These are phyloP conservation scores for Erebia palarica DNA, from an alignment of 2,888 invertebrate genomes.

Conservation along the genomic window DNA sequence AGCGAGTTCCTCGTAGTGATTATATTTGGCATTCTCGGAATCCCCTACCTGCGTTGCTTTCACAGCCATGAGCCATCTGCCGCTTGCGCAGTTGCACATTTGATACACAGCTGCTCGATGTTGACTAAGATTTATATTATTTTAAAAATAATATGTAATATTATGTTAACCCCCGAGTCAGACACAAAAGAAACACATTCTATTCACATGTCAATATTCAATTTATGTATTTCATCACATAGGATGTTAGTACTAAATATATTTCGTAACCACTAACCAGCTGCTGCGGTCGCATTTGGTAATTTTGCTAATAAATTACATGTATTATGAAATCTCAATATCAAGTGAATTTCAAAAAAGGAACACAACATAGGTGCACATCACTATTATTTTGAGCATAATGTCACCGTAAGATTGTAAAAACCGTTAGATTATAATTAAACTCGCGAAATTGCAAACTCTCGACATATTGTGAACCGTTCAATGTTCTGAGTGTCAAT, in stretches of 20 bases:
- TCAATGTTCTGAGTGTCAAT: too few species aligned
- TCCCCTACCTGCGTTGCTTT: constrained; percentile 70
- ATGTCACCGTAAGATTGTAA: too few species aligned
- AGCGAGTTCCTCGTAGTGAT: constrained; percentile 75
- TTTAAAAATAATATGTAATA: background rate
- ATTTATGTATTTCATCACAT: background rate
- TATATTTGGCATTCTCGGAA: constrained; percentile 80
- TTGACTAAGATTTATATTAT: constrained; percentile 27
- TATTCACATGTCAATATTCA: constrained; percentile 4
- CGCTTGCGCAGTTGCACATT: constrained; percentile 45
- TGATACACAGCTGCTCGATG: constrained; percentile 36
- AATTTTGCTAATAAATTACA: background rate
- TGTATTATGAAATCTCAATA: background rate
- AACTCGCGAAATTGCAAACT: too few species aligned
- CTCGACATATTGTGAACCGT: too few species aligned
- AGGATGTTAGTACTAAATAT: background rate
- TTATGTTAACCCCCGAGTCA: background rate
- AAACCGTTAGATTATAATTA: too few species aligned
- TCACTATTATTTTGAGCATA: too few species aligned
- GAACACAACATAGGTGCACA: background rate
- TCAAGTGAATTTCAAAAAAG: background rate
- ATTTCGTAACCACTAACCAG: background rate
- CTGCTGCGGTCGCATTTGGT: too few species aligned
- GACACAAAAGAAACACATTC: constrained; percentile 8
- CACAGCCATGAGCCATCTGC: constrained; percentile 60